Conservation (phyloP, 1,140 invertebrate genomes). For the Euwallacea fornicatus region DNA sequence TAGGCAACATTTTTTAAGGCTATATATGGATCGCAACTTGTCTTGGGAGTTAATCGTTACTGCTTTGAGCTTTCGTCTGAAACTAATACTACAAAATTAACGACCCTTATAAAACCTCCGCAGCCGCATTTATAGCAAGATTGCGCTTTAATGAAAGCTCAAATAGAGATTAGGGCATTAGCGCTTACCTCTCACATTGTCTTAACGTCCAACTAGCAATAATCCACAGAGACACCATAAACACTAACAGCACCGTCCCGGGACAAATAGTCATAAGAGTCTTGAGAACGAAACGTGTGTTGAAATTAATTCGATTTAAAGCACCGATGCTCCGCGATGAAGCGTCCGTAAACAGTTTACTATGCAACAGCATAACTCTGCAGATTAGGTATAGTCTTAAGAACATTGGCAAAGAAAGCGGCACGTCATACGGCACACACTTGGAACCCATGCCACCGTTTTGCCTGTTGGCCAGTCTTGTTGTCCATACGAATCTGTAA, state of each 20-base stretch:
- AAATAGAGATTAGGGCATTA: not conserved
- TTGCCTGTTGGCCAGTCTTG: conserved; percentile 85
- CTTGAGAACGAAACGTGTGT: conserved; percentile 98
- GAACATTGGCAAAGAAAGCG: conserved; percentile 98
- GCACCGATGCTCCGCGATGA: conserved; percentile 93
- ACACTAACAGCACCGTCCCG: conserved; percentile 95
- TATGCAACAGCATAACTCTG: conserved; percentile 98
- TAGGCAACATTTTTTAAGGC: too few species aligned
- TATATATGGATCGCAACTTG: too few species aligned
- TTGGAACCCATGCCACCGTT: conserved; percentile 79
- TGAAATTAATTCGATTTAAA: conserved; percentile 99
- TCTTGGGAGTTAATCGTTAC: too few species aligned
- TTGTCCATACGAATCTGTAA: conserved; percentile 95
- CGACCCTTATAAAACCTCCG: too few species aligned
- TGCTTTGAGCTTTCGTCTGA: too few species aligned
- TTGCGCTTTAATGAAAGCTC: not conserved
- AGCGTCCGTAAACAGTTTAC: conserved; percentile 98
- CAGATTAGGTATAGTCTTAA: conserved; percentile 98
- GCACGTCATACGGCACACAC: conserved; percentile 91
- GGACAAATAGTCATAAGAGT: conserved; percentile 99
- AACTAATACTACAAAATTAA: too few species aligned
- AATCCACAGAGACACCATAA: conserved; percentile 99
- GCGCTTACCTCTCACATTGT: conserved; percentile 94
- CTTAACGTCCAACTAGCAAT: conserved; percentile 98
- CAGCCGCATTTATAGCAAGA: not conserved